Percentiles rank a stretch among this genome's conserved stretches.
phyloP scores from a whole-genome alignment of 2,888 invertebrate genomes.

The Diaprepes abbreviatus region DNA sequence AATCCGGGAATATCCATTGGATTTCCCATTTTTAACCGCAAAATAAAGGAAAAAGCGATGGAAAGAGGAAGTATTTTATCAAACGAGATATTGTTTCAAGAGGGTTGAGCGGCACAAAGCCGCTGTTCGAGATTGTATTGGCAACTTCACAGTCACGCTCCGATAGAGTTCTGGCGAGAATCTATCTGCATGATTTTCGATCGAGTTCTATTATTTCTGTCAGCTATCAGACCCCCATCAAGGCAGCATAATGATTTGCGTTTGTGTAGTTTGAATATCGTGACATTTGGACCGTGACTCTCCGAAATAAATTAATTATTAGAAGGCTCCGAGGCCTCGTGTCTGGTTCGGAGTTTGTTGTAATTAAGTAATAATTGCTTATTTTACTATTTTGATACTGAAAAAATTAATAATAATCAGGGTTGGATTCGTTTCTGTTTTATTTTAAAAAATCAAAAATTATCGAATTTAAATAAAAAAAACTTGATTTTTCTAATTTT shows the following conservation, averaged over 20 bases:
- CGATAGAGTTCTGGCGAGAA: conserved; percentile 23
- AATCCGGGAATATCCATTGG: background rate
- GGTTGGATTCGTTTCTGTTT: too few relatives aligned
- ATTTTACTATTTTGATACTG: too few relatives aligned
- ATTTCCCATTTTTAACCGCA: background rate
- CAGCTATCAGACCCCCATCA: conserved; percentile 36
- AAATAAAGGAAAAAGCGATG: background rate
- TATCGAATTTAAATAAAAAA: too few relatives aligned
- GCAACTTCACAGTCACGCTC: conserved; percentile 21
- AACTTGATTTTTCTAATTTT: too few relatives aligned
- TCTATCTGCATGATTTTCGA: conserved; percentile 19
- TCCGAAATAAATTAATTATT: conserved; percentile 10
- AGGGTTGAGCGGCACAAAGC: conserved; percentile 14
- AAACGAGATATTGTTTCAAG: conserved; percentile 13
- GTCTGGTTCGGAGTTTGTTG: background rate
- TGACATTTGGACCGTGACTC: conserved; percentile 13
- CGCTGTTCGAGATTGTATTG: conserved; percentile 24
- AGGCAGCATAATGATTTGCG: conserved; percentile 29
- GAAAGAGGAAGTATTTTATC: conserved; percentile 3
- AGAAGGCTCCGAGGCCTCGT: conserved; percentile 1
- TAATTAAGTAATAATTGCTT: background rate
- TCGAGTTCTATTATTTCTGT: conserved; percentile 35
- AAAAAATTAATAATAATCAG: too few relatives aligned
- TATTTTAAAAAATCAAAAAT: too few relatives aligned
- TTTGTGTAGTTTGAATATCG: conserved; percentile 23